These are phyloP conservation scores for Polietes domitor DNA, from an alignment of 2,888 invertebrate genomes.

Conservation along the genomic window DNA sequence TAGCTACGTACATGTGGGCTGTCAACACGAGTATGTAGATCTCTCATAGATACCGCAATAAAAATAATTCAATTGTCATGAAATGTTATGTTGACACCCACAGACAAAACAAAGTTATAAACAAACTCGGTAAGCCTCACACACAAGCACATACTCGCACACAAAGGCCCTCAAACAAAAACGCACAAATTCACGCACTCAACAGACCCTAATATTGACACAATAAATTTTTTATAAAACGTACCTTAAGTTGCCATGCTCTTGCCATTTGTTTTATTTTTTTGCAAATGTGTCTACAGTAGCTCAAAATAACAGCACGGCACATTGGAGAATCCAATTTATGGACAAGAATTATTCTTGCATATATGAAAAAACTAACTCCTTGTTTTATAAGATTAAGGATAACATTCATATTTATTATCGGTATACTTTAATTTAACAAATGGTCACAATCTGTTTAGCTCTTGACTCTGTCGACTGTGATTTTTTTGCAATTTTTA, in stretches of 20 bases:
- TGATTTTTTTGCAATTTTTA: no score
- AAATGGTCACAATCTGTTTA: no score
- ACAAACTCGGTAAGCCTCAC: no score
- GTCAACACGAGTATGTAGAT: neutral
- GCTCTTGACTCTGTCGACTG: no score
- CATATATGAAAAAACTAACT: no score
- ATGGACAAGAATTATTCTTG: no score
- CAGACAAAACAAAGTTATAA: neutral
- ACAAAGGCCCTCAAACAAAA: neutral
- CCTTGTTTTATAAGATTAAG: no score
- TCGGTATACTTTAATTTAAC: no score
- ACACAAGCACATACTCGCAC: no score
- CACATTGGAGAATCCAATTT: no score
- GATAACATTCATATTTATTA: no score
- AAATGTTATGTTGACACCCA: slow-evolving; percentile 34
- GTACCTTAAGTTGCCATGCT: slow-evolving; percentile 16
- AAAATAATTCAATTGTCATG: slow-evolving; percentile 36
- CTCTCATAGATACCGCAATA: slow-evolving; percentile 31
- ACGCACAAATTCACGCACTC: neutral
- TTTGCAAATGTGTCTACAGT: neutral
- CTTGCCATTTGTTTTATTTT: neutral
- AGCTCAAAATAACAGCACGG: no score
- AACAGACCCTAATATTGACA: slow-evolving; percentile 23
- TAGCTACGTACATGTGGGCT: neutral
- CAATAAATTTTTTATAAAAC: slow-evolving; percentile 28